Evolutionary conservation across 2,113 vertebrate species (phyloP), one percentile per base, ranked within the genome.

Genomic region (Corapipo altera): DNA sequence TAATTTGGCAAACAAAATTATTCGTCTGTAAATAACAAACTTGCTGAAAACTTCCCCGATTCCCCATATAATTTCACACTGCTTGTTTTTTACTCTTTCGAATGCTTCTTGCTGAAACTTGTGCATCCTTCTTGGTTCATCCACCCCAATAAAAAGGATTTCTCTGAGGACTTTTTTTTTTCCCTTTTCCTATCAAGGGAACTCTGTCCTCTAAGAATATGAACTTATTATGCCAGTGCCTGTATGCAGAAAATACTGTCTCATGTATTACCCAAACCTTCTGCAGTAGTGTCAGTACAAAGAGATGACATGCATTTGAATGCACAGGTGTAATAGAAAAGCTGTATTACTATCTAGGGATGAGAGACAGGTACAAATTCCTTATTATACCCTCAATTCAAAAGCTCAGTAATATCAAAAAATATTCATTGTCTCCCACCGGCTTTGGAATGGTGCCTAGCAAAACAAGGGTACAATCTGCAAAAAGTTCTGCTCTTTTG

Each of bases 1-100:
- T 55, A 79, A 89, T 94, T 82, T 89, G 74, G 49, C 37, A 88
- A 72, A 83, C 11, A 55, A 55, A 95, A 88, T 86, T 70, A 88
- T 57, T 17, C 6, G 7, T 32, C 59, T 46, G 26, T 52, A 91
- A 91, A 76, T 49, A 73, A 70, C 0, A 6, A 83, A 83, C 15
- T 41, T 73, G 41, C 6, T 19, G 20, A 67, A 87, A 91, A 74
- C 7, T 79, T 91, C 44, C 11, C 8, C 1, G 2, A 8, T 59
- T 92, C 27, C 27, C 14, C 39, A 9, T 5, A 3, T 30, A 54
- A 81, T 74, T 83, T 51, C 28, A n/a, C 17, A 3, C 17, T 49
- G 11, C 11, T 83, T 81, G 8, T 24, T 76, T 81, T 92, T 81
- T 92, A 66, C 11, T 26, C 22, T n/a, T 65, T 85, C 49, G 72